Evolutionary conservation across 2,888 invertebrate genomes (phyloP).

Genomic region (Ormyrus rosae): DNA sequence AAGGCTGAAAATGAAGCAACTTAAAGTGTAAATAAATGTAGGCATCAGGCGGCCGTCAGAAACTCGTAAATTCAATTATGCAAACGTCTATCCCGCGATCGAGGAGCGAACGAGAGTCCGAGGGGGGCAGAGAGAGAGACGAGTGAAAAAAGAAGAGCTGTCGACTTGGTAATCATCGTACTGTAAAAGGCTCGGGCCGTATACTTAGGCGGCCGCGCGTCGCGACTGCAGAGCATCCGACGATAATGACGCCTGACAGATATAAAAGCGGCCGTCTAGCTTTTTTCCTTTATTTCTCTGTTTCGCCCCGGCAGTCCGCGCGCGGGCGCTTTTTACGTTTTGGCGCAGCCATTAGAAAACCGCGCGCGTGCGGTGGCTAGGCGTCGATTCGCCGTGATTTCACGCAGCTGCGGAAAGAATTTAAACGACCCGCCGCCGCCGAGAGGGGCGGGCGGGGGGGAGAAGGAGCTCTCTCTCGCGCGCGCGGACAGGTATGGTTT

Average conservation of each 20-base stretch:
- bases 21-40: slow-evolving; percentile 44
- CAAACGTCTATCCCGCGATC: slow-evolving; percentile 45
- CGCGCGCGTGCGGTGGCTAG: slow-evolving; percentile 20
- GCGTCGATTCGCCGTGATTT: slow-evolving; percentile 36
- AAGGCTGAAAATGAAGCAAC: slow-evolving; percentile 9
- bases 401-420: slow-evolving; percentile 43
- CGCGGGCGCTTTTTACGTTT: slow-evolving; percentile 18
- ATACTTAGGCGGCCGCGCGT: slow-evolving; percentile 22
- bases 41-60: slow-evolving; percentile 3
- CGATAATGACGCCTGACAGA: slow-evolving; percentile 50
- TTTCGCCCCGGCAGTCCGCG: neutral
- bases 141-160: neutral
- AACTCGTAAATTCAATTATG: slow-evolving; percentile 54
- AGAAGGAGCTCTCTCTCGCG: slow-evolving; percentile 1
- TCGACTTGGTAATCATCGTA: slow-evolving; percentile 33
- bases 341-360: slow-evolving; percentile 41
- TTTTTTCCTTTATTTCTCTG: neutral
- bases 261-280: slow-evolving; percentile 18
- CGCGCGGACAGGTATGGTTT: slow-evolving; percentile 1
- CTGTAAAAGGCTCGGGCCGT: slow-evolving; percentile 24
- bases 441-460: neutral
- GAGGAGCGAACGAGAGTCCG: neutral
- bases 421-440: slow-evolving; percentile 36
- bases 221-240: slow-evolving; percentile 20
- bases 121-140: neutral